A percentile compares a stretch with the other conserved stretches of the same genome.
Evolutionary conservation across 2,113 vertebrate species (phyloP).

Genomic region (Pygoscelis adeliae): DNA sequence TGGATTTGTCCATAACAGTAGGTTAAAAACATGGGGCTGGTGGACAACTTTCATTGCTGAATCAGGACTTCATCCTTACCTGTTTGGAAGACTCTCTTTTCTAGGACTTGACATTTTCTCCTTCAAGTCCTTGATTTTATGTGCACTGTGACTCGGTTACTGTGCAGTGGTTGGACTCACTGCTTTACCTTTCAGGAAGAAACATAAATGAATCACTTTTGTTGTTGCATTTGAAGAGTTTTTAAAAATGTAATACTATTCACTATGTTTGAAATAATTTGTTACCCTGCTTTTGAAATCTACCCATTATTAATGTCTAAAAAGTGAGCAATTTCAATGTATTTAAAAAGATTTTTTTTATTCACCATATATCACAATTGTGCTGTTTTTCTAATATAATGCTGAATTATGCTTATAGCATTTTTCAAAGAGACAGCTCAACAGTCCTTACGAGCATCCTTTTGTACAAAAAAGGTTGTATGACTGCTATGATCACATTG

Average conservation of each 20-base stretch:
- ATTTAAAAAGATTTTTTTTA: neutral
- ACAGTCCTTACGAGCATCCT: neutral
- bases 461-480: neutral
- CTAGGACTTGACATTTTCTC: neutral
- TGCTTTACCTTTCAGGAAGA: neutral
- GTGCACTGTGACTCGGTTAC: neutral
- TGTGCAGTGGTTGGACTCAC: neutral
- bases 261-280: neutral
- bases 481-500: neutral
- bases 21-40: neutral
- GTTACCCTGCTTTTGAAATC: neutral
- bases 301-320: neutral
- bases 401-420: neutral
- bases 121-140: neutral
- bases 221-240: neutral
- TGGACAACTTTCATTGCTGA: neutral
- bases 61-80: neutral
- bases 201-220: neutral
- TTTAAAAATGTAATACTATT: neutral
- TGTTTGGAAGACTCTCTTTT: neutral
- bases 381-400: neutral
- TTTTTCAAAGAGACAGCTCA: neutral
- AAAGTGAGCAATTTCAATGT: neutral
- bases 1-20: accelerated
- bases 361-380: neutral